Evolutionary conservation across 2,113 vertebrate species (phyloP).

Genomic region (Forbesichthys papilliferus): DNA sequence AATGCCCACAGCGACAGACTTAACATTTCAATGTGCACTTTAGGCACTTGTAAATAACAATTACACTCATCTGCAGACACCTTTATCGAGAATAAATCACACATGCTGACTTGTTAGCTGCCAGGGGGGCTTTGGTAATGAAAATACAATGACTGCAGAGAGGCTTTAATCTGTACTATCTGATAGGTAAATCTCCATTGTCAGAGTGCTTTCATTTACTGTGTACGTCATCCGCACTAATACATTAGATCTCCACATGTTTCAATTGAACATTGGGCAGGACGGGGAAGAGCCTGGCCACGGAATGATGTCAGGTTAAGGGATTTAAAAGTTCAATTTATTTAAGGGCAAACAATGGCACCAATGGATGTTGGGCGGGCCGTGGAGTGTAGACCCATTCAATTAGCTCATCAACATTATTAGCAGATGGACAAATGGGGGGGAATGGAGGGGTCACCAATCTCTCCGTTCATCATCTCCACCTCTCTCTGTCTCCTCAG

Average conservation of each 20-base stretch:
- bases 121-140: background rate
- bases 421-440: constrained; percentile 52
- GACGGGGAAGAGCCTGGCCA: background rate
- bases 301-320: background rate
- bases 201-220: constrained; percentile 1
- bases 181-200: background rate
- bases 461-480: constrained; percentile 25
- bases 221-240: background rate
- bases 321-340: background rate
- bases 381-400: constrained; percentile 34
- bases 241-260: constrained; percentile 1
- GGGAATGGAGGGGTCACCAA: constrained; percentile 1
- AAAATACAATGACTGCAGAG: background rate
- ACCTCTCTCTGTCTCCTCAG: constrained; percentile 9
- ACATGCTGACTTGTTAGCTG: no score
- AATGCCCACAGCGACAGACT: no score
- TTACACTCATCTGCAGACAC: no score
- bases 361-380: constrained; percentile 23
- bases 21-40: no score
- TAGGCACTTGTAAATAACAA: no score
- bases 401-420: constrained; percentile 53
- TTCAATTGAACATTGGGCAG: background rate
- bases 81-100: no score
- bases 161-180: background rate
- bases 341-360: background rate